Evolutionary conservation across 1,140 invertebrate genomes (phyloP), one percentile per base, ranked within the genome.

Genomic region (Cyclina sinensis): DNA sequence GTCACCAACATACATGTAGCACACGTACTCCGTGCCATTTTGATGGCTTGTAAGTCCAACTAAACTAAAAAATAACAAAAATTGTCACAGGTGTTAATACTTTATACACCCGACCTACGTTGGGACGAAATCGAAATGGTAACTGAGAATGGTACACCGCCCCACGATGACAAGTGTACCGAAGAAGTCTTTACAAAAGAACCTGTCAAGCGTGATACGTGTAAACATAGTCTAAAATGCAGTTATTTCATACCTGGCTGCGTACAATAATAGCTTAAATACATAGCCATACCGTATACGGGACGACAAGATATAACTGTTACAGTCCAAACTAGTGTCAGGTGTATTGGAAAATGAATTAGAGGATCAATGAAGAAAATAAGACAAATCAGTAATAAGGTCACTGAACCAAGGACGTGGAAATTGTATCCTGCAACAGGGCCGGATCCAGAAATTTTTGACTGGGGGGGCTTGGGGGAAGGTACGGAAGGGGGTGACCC

Each of bases 1-100:
- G 92, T 48, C 12, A 92, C 91, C 18, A 94, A 78, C 51, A 92
- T 88, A 18, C 90, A 89, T 0, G 92, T 93, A 18, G 90, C 92
- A 88, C 93, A 94, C 14, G 89, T 81, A 70, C 92, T 89, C 32
- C 54, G 62, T n/a, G 78, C 85, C 91, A 92, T 91, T n/a, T 78
- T 86, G 32, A 21, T 21, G 48, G 32, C 62, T 57, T 37, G 4
- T 1, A 30, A 57, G 39, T 70, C 81, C 62, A 54, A 54, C 21
- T 48, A n/a, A 14, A 43, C 18, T 11, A 9, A 73, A 18, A 84
- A 84, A 9, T 12, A 27, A 35, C 78, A 59, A 54, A 80, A 59
- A 14, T 51, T 70, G 14, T 54, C 81, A 84, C 81, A 84, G 62
- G 81, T 84, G 81, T 84, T 48, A 9, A 51, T 51, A 35, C 62